A percentile compares a stretch with the other conserved stretches of the same genome.
Evolutionary conservation across 2,888 invertebrate genomes (phyloP).

Genomic region (Doris montereyensis): DNA sequence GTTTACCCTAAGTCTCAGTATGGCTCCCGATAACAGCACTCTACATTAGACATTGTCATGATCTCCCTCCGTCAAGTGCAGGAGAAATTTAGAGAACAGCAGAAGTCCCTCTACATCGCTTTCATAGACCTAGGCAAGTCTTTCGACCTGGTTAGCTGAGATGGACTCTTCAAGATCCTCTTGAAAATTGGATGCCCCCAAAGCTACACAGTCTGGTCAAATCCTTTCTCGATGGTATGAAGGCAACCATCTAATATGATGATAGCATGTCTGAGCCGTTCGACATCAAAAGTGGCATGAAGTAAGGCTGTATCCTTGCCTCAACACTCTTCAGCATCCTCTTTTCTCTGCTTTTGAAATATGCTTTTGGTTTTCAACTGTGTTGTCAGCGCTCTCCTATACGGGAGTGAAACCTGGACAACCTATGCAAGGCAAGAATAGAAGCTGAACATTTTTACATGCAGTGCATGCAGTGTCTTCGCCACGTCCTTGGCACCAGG

Average conservation of each 20-base stretch:
- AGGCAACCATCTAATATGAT: background rate
- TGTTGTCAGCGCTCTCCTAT: no score
- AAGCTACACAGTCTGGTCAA: background rate
- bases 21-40: constrained; percentile 37
- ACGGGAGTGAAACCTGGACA: no score
- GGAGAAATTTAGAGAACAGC: no score
- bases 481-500: no score
- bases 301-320: constrained; percentile 1
- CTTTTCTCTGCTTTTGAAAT: background rate
- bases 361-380: no score
- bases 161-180: constrained; percentile 5
- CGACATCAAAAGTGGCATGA: background rate
- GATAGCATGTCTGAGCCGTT: background rate
- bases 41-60: no score
- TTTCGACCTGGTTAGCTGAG: background rate
- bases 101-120: constrained; percentile 1
- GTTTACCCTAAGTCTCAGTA: constrained; percentile 50
- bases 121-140: background rate
- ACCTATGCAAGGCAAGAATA: no score
- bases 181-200: background rate
- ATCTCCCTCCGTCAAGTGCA: background rate
- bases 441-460: no score
- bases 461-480: no score
- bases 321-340: background rate
- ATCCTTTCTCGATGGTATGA: constrained; percentile 2